Evolutionary conservation across 2,888 invertebrate species (phyloP), one percentile per base, ranked within the genome.

Genomic region (Ornithoptera alexandrae): DNA sequence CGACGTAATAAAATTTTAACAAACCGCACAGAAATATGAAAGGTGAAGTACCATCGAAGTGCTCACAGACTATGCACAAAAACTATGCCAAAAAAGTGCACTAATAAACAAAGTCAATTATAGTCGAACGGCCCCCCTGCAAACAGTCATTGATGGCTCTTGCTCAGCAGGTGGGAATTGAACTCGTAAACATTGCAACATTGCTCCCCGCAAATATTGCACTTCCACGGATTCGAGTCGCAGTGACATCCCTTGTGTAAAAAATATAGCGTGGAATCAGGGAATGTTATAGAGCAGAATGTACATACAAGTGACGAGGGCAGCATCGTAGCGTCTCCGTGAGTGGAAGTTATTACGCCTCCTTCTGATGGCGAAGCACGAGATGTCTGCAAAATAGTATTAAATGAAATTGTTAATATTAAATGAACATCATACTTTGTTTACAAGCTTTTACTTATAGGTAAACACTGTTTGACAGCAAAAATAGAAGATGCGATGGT

Each of bases 241-340:
- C 98, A 98, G 93, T 99, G 99, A 87, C 99, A 97, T 76, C 98
- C 98, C 93, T 98, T 98, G 93, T 99, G 99, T 75, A 99, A 94
- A 92, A 98, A 98, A 92, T 98, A 98, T 70, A 99, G 94, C 0
- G 98, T 99, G 83, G 97, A 97, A 90, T 99, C 98, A 56, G 98
- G 97, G 92, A 98, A 99, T 63, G 97, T 95, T 81, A 99, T 98
- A 78, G 97, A 96, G 90, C 99, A 99, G 89, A 97, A 97, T 36
- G 96, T 94, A 89, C 98, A 98, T 79, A 97, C 96, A 65, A 97
- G 93, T 50, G 94, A 87, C 36, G 94, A 83, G 1, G 94, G 92
- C 77, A 91, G 87, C 77, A 93, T 70, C 85, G 90, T 74, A 81
- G 92, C 93, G 58, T 96, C 96, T 69, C 93, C 94, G 77, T 93